phyloP scores from a whole-genome alignment of 30 jellyfish, hydroid and myxozoan genomes.

The Euphysa ruthae region DNA sequence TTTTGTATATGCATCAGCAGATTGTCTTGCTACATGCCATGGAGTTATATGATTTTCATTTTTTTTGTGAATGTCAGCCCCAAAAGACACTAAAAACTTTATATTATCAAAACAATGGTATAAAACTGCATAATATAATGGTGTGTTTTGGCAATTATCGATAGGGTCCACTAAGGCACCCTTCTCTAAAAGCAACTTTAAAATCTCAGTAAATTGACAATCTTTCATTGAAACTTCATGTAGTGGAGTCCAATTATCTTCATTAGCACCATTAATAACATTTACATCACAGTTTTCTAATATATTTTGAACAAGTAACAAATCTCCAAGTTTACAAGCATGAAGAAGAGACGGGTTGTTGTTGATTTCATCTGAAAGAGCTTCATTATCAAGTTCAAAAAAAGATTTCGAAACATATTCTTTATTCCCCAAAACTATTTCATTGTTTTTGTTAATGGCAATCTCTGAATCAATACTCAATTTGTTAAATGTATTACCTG shows the following conservation, averaged over 20 bases:
- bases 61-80: constrained; percentile 6
- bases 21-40: background rate
- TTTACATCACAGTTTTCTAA: background rate
- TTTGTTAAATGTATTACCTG: too few species aligned
- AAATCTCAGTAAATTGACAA: constrained; percentile 33
- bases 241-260: constrained; percentile 27
- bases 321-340: constrained; percentile 22
- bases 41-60: background rate
- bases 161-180: constrained; percentile 25
- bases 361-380: too few species aligned
- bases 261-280: background rate
- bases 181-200: constrained; percentile 1
- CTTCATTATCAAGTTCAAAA: too few species aligned
- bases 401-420: too few species aligned
- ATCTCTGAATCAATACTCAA: too few species aligned
- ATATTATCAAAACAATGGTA: constrained; percentile 20
- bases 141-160: constrained; percentile 8
- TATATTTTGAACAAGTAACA: background rate
- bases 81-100: background rate
- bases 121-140: constrained; percentile 10
- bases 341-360: background rate
- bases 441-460: too few species aligned
- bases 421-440: too few species aligned
- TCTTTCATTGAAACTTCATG: constrained; percentile 19
- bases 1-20: background rate